phyloP scores from a whole-genome alignment of 2,888 invertebrate species.

The Melolontha melolontha region DNA sequence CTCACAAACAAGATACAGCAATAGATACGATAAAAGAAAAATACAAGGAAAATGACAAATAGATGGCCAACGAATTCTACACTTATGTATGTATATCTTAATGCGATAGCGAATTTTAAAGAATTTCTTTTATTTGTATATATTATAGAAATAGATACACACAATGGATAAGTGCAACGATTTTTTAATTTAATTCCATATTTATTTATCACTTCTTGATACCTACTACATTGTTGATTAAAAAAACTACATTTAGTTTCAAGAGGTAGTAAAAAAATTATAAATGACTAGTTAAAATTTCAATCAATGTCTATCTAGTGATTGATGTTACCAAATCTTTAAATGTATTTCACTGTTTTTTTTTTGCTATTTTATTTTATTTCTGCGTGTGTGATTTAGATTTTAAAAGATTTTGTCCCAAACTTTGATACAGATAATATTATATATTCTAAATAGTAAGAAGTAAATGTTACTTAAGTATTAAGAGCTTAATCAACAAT shows the following conservation, averaged over 20 bases:
- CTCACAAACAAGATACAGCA: constrained; percentile 33
- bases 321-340: constrained; percentile 58
- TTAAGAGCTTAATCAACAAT: constrained; percentile 50
- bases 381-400: constrained; percentile 24
- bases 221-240: background rate
- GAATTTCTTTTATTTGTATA: background rate
- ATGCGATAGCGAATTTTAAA: constrained; percentile 6
- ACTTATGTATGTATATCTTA: constrained; percentile 8
- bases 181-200: background rate
- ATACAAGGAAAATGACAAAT: constrained; percentile 8
- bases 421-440: constrained; percentile 57
- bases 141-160: constrained; percentile 8
- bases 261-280: constrained; percentile 55
- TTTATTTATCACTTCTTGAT: constrained; percentile 19
- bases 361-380: constrained; percentile 40
- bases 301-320: constrained; percentile 52
- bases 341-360: constrained; percentile 56
- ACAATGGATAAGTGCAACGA: constrained; percentile 10
- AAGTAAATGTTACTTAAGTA: constrained; percentile 46
- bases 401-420: constrained; percentile 53
- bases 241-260: constrained; percentile 37
- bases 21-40: constrained; percentile 27
- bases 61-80: constrained; percentile 12
- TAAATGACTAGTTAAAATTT: constrained; percentile 55
- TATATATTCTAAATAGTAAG: constrained; percentile 41